Evolutionary conservation across 2,888 invertebrate genomes (phyloP).

Genomic region (Spisula subtruncata): DNA sequence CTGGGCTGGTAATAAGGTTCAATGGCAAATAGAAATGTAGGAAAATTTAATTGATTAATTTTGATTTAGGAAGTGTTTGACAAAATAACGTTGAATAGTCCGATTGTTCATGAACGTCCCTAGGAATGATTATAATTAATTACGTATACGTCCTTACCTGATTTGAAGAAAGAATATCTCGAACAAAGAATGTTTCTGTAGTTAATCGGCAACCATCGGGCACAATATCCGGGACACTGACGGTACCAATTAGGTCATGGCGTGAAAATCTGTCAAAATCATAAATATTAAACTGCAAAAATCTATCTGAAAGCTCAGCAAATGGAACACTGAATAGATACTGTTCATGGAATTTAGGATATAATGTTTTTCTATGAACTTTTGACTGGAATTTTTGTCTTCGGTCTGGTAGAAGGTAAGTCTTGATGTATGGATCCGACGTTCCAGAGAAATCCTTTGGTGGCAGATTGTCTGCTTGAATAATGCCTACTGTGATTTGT

Average conservation of each 20-base stretch:
- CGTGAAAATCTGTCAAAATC: conserved; percentile 96
- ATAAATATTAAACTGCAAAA: conserved; percentile 95
- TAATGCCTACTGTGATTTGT: conserved; percentile 93
- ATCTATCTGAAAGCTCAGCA: conserved; percentile 92
- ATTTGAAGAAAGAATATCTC: conserved; percentile 92
- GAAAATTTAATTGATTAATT: too few species aligned
- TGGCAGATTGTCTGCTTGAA: conserved; percentile 92
- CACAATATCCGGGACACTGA: conserved; percentile 93
- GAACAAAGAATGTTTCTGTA: conserved; percentile 94
- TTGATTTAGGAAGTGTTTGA: too few species aligned
- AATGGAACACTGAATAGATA: conserved; percentile 94
- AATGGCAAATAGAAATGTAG: too few species aligned
- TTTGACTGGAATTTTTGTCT: conserved; percentile 96
- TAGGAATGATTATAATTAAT: too few species aligned
- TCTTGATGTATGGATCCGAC: conserved; percentile 95
- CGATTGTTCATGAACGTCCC: too few species aligned
- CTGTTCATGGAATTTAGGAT: conserved; percentile 94
- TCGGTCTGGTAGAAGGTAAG: conserved; percentile 94
- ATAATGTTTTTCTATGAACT: conserved; percentile 92
- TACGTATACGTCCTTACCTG: conserved; percentile 77
- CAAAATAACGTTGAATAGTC: too few species aligned
- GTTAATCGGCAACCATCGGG: conserved; percentile 92
- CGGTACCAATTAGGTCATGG: conserved; percentile 95
- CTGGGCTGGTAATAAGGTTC: too few species aligned
- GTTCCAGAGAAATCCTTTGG: conserved; percentile 94